Percentiles rank a stretch among this genome's conserved stretches.
These are phyloP conservation scores for Lepus timidus DNA, from an alignment of 2,113 vertebrate species.

Conservation along the genomic window DNA sequence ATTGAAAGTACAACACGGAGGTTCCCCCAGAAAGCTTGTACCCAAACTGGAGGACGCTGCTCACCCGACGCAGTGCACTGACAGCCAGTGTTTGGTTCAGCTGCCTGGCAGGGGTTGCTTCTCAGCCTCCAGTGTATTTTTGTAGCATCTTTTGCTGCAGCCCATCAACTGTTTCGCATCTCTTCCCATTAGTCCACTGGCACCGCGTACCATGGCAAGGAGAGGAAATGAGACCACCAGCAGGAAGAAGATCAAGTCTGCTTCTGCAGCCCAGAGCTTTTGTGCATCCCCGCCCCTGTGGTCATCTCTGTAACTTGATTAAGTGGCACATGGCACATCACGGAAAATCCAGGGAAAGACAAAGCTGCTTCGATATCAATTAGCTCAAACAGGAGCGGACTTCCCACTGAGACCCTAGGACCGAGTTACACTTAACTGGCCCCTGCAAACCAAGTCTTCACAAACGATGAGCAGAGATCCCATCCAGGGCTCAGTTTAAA, in stretches of 20 bases:
- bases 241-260: conserved; percentile 22
- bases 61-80: not conserved
- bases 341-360: conserved; percentile 61
- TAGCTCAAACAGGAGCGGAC: conserved; percentile 66
- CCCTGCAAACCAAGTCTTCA: conserved; percentile 52
- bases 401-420: conserved; percentile 62
- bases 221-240: conserved; percentile 45
- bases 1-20: not conserved
- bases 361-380: conserved; percentile 69
- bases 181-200: not conserved
- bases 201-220: not conserved
- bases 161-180: not conserved
- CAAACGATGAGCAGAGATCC: conserved; percentile 30
- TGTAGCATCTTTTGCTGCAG: not conserved
- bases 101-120: not conserved
- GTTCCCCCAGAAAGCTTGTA: not conserved
- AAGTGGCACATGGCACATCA: conserved; percentile 48
- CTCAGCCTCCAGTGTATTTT: not conserved
- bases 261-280: not conserved
- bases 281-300: conserved; percentile 18
- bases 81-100: not conserved
- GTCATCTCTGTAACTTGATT: conserved; percentile 66
- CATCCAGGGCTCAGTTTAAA: conserved; percentile 69
- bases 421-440: conserved; percentile 33
- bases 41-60: not conserved